Conservation (phyloP, 2,888 invertebrate species). For the Spialia ferax region DNA sequence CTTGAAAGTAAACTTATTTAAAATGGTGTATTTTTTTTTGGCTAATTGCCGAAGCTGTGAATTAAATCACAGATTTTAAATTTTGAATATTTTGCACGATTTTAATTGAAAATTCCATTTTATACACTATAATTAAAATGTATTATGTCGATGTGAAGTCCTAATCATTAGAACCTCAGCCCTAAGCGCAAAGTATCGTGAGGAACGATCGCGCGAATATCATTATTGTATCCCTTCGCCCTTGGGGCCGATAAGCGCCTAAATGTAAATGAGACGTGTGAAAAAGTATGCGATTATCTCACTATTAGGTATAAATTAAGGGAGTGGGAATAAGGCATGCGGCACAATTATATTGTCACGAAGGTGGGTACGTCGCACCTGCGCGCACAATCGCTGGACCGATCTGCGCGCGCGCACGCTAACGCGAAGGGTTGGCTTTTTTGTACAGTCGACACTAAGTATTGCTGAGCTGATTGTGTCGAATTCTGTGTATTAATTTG, state of each 20-base stretch:
- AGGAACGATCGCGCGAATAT: conserved; percentile 63
- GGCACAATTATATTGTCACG: conserved; percentile 85
- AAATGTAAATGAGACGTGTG: conserved; percentile 83
- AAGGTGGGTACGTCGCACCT: conserved; percentile 60
- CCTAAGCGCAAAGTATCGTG: conserved; percentile 54
- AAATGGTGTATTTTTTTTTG: too few relatives aligned
- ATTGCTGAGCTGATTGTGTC: conserved; percentile 18
- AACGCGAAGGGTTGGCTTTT: conserved; percentile 50
- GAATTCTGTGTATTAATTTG: conserved; percentile 5
- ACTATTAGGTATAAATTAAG: conserved; percentile 85
- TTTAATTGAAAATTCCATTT: too few relatives aligned
- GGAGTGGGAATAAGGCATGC: conserved; percentile 76
- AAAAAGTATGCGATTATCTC: conserved; percentile 82
- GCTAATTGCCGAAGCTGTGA: too few relatives aligned
- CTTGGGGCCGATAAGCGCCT: conserved; percentile 66
- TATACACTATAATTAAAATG: neutral
- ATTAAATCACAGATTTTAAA: too few relatives aligned
- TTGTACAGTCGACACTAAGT: conserved; percentile 39
- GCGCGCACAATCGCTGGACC: conserved; percentile 56
- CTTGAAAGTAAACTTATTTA: too few relatives aligned
- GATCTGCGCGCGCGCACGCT: conserved; percentile 66
- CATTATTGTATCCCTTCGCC: conserved; percentile 70
- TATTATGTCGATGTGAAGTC: conserved; percentile 41
- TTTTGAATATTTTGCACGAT: too few relatives aligned
- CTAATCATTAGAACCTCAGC: conserved; percentile 44